These are phyloP conservation scores for Brachyopa scutellaris DNA, from an alignment of 2,888 invertebrate species.

Conservation along the genomic window DNA sequence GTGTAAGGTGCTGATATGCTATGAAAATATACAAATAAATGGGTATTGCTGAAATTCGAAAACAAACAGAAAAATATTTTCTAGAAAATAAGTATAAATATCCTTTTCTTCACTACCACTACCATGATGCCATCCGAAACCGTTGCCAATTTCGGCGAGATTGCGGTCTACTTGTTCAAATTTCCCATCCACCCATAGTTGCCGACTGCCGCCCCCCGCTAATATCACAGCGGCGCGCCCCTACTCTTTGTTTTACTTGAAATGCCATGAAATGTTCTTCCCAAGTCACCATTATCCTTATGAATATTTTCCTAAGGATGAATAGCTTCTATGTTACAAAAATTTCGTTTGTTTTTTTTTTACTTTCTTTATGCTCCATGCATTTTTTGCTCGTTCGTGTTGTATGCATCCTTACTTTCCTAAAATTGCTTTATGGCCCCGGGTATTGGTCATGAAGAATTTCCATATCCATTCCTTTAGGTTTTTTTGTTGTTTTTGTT, in stretches of 20 bases:
- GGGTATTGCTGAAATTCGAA: constrained; percentile 35
- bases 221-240: neutral
- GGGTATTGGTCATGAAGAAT: constrained; percentile 69
- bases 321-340: constrained; percentile 50
- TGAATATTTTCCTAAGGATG: constrained; percentile 71
- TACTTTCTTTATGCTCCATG: constrained; percentile 13
- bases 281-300: constrained; percentile 69
- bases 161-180: constrained; percentile 44
- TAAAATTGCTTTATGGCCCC: constrained; percentile 68
- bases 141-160: constrained; percentile 65
- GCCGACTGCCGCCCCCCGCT: neutral
- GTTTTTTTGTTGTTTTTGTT: constrained; percentile 12
- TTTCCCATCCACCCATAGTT: constrained; percentile 7
- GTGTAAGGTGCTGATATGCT: constrained; percentile 27
- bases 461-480: constrained; percentile 53
- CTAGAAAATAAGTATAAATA: constrained; percentile 45
- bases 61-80: constrained; percentile 20
- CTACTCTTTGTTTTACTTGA: constrained; percentile 59
- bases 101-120: constrained; percentile 35
- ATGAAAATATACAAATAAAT: constrained; percentile 22
- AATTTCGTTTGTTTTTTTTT: constrained; percentile 15
- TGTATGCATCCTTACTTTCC: constrained; percentile 59
- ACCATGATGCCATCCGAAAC: too few relatives aligned
- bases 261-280: constrained; percentile 56
- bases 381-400: constrained; percentile 1